Evolutionary conservation across 2,888 invertebrate species (phyloP).

Genomic region (Lottia gigantea): DNA sequence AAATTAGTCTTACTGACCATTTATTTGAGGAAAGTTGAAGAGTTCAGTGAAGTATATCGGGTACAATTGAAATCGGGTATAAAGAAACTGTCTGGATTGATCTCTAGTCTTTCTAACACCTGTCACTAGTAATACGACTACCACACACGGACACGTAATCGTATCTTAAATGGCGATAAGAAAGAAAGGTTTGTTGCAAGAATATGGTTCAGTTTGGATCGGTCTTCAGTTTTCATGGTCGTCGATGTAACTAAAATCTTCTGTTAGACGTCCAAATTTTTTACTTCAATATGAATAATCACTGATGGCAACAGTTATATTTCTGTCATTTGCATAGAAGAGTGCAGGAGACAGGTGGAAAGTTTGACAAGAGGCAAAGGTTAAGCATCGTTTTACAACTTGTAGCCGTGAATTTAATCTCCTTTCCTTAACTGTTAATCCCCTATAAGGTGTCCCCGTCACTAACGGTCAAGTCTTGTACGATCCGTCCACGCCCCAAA

Average conservation of each 20-base stretch:
- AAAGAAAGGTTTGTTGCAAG: no score
- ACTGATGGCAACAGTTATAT: no score
- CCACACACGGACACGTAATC: background rate
- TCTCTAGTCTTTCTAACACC: background rate
- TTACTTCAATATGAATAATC: no score
- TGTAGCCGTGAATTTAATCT: constrained; percentile 4
- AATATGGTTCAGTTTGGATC: no score
- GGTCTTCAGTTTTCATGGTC: no score
- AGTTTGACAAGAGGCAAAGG: background rate
- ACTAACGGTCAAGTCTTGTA: background rate
- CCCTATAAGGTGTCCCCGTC: background rate
- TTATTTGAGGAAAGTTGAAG: no score
- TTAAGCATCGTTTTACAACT: background rate
- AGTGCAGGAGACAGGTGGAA: background rate
- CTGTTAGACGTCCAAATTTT: no score
- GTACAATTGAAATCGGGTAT: constrained; percentile 4
- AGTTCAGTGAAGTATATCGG: background rate
- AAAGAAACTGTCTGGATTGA: constrained; percentile 1
- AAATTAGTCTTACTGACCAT: no score
- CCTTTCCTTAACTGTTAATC: background rate
- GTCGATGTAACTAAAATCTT: no score
- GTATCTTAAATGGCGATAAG: no score
- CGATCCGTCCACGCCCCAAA: constrained; percentile 1
- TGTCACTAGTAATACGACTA: background rate
- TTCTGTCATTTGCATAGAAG: background rate